These are phyloP conservation scores for Gallirallus australis DNA, from an alignment of 2,797 vertebrate species.

Conservation along the genomic window DNA sequence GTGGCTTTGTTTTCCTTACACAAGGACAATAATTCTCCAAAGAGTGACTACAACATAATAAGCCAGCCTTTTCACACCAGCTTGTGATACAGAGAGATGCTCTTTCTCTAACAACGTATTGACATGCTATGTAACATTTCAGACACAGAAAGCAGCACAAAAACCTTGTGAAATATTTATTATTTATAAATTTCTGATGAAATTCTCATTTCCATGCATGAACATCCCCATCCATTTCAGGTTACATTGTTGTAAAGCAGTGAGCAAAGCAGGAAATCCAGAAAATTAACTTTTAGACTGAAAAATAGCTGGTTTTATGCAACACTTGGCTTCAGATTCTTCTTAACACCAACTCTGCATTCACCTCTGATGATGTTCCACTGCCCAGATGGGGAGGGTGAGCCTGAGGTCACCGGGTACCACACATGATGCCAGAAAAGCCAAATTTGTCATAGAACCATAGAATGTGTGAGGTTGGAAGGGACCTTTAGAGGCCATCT, in stretches of 20 bases:
- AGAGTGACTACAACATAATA: not conserved
- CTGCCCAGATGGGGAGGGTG: not conserved
- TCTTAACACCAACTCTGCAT: not conserved
- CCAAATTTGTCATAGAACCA: rapidly evolving
- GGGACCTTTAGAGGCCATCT: too few species aligned
- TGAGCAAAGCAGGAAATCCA: not conserved
- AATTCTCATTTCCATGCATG: not conserved
- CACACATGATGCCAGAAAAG: not conserved
- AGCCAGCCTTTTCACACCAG: not conserved
- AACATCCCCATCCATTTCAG: not conserved
- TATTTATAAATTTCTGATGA: not conserved
- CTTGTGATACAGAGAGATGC: rapidly evolving
- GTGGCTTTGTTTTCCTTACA: not conserved
- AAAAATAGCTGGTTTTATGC: not conserved
- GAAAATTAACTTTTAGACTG: not conserved
- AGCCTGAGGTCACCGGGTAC: not conserved
- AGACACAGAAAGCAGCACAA: not conserved
- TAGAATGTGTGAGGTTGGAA: too few species aligned
- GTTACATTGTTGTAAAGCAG: not conserved
- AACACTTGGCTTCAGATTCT: not conserved
- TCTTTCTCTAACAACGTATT: not conserved
- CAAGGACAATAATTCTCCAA: not conserved
- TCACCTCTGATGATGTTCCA: rapidly evolving
- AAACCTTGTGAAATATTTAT: not conserved
- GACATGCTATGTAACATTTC: rapidly evolving